A percentile compares a stretch with the other conserved stretches of the same genome.
Conservation (phyloP, 2,113 vertebrate genomes). For the Oncorhynchus gorbuscha region DNA sequence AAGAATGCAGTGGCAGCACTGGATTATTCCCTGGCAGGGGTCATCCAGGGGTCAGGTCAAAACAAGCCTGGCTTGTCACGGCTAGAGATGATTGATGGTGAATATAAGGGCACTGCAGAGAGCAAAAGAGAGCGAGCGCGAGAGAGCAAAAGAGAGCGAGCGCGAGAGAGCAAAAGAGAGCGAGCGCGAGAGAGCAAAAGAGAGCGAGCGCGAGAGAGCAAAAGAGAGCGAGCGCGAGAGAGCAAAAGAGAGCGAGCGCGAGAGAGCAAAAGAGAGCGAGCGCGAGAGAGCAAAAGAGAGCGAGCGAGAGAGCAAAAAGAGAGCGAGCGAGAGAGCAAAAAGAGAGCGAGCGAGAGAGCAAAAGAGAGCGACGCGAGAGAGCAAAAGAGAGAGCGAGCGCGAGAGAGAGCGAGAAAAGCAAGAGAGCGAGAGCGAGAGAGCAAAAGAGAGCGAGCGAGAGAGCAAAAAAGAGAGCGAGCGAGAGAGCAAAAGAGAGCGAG, state of each 20-base stretch:
- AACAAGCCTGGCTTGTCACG: not conserved
- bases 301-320: too few species aligned
- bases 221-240: slow-evolving; percentile 14
- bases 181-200: too few species aligned
- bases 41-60: not conserved
- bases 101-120: not conserved
- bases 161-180: too few species aligned
- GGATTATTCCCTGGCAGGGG: not conserved
- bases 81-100: not conserved
- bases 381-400: not conserved
- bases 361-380: slow-evolving; percentile 6
- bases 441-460: not conserved
- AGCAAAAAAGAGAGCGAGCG: not conserved
- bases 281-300: too few species aligned
- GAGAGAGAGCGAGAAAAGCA: too few species aligned
- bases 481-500: not conserved
- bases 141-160: slow-evolving; percentile 7
- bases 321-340: not conserved
- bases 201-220: not conserved
- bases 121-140: slow-evolving; percentile 15
- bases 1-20: not conserved
- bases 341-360: not conserved
- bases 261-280: too few species aligned
- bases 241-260: too few species aligned
- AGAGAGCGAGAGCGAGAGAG: too few species aligned